Evolutionary conservation across 2,113 vertebrate species (phyloP), one percentile per base, ranked within the genome.

Genomic region (Lanius collurio): DNA sequence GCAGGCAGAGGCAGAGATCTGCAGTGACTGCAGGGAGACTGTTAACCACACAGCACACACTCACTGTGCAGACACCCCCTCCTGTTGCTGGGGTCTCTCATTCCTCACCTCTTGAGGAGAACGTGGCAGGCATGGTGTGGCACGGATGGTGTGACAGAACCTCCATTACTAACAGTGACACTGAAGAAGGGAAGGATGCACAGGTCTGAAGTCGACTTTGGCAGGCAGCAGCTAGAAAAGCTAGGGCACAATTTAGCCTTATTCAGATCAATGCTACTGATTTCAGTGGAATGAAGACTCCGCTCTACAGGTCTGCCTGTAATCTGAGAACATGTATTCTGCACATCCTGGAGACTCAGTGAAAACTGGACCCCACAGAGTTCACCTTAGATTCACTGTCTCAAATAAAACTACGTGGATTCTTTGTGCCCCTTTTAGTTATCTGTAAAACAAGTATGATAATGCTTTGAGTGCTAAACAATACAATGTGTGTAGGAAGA

Each of bases 401-500:
- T 74, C 79, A 88, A 94, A 87, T 65, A 82, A 90, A 95, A 65
- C 63, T 50, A 74, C 0, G 4, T 68, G 73, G 52, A 86, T 77
- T 90, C 93, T 96, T 90, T 85, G 85, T 94, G 90, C 80, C 49
- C 76, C 47, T 88, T 94, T 80, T 44, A 92, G 85, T 71, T 92
- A 89, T 90, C 90, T 68, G 92, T 94, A 92, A 95, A 96, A 96
- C 92, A 95, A 94, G 79, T 56, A 91, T 74, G 87, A 95, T 96
- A 95, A 96, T 84, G 65, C 93, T 94, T 94, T 93, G 92, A 95
- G 73, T 75, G 94, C 95, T 95, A 95, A 96, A 89, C 89, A 97
- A 89, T 95, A 95, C 93, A 96, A 94, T 93, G 93, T 96, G 93
- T 93, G 91, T 90, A 94, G 91, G 91, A 96, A 97, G 89, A 95